Evolutionary conservation across 2,113 vertebrate species (phyloP).

Genomic region (Gasterosteus nipponicus): DNA sequence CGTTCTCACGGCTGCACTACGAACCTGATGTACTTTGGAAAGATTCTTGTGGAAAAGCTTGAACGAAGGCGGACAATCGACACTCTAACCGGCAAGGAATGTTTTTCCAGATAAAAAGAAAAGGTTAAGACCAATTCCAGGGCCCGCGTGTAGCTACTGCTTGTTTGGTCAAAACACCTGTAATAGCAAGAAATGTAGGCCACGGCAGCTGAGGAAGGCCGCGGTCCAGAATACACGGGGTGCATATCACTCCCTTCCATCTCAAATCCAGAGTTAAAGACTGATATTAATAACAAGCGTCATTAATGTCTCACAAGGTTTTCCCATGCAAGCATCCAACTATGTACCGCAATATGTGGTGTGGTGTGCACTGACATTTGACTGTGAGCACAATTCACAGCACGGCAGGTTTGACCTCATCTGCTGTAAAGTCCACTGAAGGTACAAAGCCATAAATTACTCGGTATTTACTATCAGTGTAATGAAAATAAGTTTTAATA

Average conservation of each 20-base stretch:
- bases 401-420: constrained; percentile 9
- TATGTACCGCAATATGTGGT: neutral
- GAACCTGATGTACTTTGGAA: constrained; percentile 11
- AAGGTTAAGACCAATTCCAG: constrained; percentile 56
- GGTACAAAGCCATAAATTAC: constrained; percentile 6
- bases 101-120: constrained; percentile 53
- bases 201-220: constrained; percentile 65
- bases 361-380: neutral
- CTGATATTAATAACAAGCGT: constrained; percentile 51
- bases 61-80: constrained; percentile 27
- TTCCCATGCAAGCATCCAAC: constrained; percentile 27
- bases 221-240: constrained; percentile 41
- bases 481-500: constrained; percentile 35
- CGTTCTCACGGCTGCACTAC: neutral
- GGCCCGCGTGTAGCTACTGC: constrained; percentile 50
- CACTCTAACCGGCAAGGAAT: constrained; percentile 20
- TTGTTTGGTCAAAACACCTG: constrained; percentile 74
- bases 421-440: constrained; percentile 12
- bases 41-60: constrained; percentile 15
- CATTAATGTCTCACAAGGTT: constrained; percentile 25
- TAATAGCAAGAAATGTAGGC: constrained; percentile 60
- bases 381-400: neutral
- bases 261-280: constrained; percentile 31
- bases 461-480: constrained; percentile 30
- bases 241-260: constrained; percentile 27